Evolutionary conservation across 2,888 invertebrate species (phyloP).

Genomic region (Cephus runcator): DNA sequence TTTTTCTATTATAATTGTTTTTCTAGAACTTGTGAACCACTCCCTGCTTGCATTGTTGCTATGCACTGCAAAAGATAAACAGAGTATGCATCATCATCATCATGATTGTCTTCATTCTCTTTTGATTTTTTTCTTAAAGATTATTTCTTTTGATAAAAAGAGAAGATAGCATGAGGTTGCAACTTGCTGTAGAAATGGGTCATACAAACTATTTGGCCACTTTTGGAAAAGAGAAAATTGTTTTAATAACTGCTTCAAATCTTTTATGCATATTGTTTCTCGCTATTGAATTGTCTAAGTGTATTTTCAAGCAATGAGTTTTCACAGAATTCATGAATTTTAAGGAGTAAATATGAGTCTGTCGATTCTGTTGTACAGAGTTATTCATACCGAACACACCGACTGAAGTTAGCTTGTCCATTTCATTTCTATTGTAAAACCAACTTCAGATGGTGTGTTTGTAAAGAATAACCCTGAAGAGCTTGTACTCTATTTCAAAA

Average conservation of each 20-base stretch:
- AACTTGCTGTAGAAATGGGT: conserved; percentile 8
- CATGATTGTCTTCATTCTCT: background rate
- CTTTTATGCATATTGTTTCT: background rate
- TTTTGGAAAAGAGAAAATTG: conserved; percentile 11
- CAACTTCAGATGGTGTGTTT: background rate
- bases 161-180: background rate
- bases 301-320: background rate
- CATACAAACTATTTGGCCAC: background rate
- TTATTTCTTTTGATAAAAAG: background rate
- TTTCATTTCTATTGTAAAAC: background rate
- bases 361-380: too few species aligned
- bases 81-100: background rate
- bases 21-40: background rate
- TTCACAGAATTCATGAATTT: background rate
- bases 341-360: background rate
- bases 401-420: too few species aligned
- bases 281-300: background rate
- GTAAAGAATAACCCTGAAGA: background rate
- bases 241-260: conserved; percentile 14
- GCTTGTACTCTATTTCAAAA: background rate
- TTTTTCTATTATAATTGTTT: too few species aligned
- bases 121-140: background rate
- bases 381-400: too few species aligned
- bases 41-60: background rate
- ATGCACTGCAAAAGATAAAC: background rate